Percentiles rank a stretch among this genome's conserved stretches.
Conservation (phyloP, 2,888 invertebrate genomes). For the Spilosoma lubricipeda region DNA sequence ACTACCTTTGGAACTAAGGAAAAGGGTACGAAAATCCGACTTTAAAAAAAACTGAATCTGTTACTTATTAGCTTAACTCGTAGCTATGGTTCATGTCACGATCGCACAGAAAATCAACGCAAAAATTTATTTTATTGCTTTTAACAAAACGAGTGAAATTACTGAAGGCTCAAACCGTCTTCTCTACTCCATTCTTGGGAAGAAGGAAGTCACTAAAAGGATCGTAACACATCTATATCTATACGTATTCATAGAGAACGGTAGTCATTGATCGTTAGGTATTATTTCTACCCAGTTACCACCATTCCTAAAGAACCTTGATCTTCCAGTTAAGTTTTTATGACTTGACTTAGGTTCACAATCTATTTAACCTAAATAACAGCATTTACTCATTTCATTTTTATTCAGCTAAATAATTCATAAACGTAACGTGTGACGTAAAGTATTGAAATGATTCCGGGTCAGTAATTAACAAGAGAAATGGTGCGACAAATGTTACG, state of each 20-base stretch:
- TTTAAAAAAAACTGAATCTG: too few species aligned
- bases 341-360: neutral
- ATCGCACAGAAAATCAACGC: neutral
- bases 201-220: too few species aligned
- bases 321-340: neutral
- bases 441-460: slow-evolving; percentile 26
- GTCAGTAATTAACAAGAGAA: slow-evolving; percentile 48
- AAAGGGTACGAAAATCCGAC: too few species aligned
- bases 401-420: neutral
- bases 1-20: too few species aligned
- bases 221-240: neutral
- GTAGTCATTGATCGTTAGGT: neutral
- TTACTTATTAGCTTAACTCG: too few species aligned
- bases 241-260: neutral
- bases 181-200: neutral
- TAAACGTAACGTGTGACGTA: neutral
- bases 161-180: neutral
- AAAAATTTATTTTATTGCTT: neutral
- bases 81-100: neutral
- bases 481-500: slow-evolving; percentile 34
- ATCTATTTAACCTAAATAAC: neutral
- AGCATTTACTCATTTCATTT: neutral
- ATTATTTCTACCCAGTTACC: too few species aligned
- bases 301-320: neutral
- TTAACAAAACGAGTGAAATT: neutral